Evolutionary conservation across 1,140 invertebrate species (phyloP).

Genomic region (Protaetia brevitarsis): DNA sequence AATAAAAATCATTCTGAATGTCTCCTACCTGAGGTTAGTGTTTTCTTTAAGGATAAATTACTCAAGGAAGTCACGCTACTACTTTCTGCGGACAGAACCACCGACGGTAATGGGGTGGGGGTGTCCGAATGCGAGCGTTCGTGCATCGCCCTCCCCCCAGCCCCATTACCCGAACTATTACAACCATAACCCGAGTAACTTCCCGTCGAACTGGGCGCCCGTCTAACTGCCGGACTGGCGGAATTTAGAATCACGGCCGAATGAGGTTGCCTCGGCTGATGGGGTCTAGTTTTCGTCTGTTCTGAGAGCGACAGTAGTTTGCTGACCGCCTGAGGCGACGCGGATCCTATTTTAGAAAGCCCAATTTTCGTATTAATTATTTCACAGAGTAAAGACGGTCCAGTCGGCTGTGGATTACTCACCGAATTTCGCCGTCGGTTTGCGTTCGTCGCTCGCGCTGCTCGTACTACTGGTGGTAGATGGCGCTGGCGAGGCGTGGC

Average conservation of each 20-base stretch:
- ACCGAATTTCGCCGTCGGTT: slow-evolving; percentile 65
- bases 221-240: slow-evolving; percentile 52
- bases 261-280: slow-evolving; percentile 70
- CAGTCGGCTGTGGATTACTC: slow-evolving; percentile 31
- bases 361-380: too few relatives aligned
- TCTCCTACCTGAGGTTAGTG: slow-evolving; percentile 77
- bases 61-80: slow-evolving; percentile 91
- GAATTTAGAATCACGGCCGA: slow-evolving; percentile 53
- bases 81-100: slow-evolving; percentile 90
- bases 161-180: slow-evolving; percentile 39
- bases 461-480: slow-evolving; percentile 88
- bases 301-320: slow-evolving; percentile 88
- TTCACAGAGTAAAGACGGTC: too few relatives aligned
- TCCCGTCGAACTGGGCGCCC: slow-evolving; percentile 47
- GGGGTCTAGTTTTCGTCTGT: slow-evolving; percentile 80
- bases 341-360: slow-evolving; percentile 67
- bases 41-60: slow-evolving; percentile 84
- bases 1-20: slow-evolving; percentile 43
- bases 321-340: slow-evolving; percentile 91
- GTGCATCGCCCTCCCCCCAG: slow-evolving; percentile 60
- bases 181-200: slow-evolving; percentile 49
- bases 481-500: slow-evolving; percentile 81
- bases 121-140: slow-evolving; percentile 90
- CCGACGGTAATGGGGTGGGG: slow-evolving; percentile 75
- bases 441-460: slow-evolving; percentile 77